Percentiles rank a stretch among this genome's conserved stretches.
Evolutionary conservation across 2,113 vertebrate species (phyloP).

Genomic region (Peromyscus californicus): DNA sequence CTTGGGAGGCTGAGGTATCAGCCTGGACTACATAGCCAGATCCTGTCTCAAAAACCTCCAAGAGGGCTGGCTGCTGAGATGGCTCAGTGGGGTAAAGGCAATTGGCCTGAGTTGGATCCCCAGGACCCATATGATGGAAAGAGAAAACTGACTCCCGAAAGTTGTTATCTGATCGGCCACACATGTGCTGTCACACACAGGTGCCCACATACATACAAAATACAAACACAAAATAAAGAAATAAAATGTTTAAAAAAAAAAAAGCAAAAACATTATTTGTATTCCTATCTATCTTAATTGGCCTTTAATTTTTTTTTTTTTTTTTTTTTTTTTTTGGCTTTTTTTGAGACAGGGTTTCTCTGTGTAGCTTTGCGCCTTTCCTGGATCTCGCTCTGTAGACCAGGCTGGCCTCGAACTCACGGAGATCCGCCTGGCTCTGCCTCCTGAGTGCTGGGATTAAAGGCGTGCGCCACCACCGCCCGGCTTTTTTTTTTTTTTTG

Average conservation of each 20-base stretch:
- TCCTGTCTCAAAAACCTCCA: background rate
- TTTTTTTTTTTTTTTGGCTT: no score
- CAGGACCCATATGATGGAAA: background rate
- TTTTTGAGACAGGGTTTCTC: no score
- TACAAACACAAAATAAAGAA: background rate
- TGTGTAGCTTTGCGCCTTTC: no score
- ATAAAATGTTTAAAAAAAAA: background rate
- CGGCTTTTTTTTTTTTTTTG: no score
- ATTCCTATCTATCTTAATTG: slow-evolving; percentile 2
- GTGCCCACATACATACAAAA: background rate
- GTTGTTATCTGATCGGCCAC: background rate
- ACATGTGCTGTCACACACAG: background rate
- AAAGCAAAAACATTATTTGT: slow-evolving; percentile 33
- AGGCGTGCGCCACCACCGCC: no score
- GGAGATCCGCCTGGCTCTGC: no score
- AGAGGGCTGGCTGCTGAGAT: background rate
- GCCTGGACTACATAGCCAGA: no score
- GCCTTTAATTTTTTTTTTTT: no score
- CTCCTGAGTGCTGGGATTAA: no score
- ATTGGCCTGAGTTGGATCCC: background rate
- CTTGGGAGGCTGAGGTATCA: background rate
- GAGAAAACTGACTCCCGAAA: background rate
- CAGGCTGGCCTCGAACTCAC: no score
- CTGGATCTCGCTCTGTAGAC: no score
- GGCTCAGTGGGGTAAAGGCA: background rate